Conservation (phyloP, 1,140 invertebrate genomes). For the Mizuhopecten yessoensis region DNA sequence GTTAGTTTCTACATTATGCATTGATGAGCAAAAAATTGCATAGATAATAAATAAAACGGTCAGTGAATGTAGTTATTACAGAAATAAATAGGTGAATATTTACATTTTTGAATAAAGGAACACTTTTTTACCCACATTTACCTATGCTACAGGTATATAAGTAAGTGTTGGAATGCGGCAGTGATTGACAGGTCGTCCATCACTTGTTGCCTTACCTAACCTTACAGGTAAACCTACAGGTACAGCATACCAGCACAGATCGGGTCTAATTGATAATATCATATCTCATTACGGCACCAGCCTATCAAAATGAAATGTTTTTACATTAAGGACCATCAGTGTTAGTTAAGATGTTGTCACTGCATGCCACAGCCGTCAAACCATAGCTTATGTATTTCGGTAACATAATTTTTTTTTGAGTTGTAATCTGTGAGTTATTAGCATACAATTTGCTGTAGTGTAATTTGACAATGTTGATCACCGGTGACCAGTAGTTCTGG, state of each 20-base stretch:
- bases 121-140: not conserved
- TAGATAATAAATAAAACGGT: constrained; percentile 20
- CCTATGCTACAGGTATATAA: not conserved
- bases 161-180: not conserved
- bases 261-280: not conserved
- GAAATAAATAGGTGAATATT: constrained; percentile 26
- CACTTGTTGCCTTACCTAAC: not conserved
- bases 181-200: not conserved
- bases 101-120: not conserved
- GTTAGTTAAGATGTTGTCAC: not conserved
- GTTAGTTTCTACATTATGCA: too few species aligned
- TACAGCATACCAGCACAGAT: not conserved
- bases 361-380: not conserved
- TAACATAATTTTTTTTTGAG: not conserved
- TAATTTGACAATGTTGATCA: not conserved
- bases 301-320: not conserved
- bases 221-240: not conserved
- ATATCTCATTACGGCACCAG: not conserved
- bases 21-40: too few species aligned
- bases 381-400: not conserved
- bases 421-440: not conserved
- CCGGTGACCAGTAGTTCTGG: too few species aligned
- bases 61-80: not conserved
- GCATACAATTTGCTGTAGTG: not conserved
- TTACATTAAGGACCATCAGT: not conserved